These are phyloP conservation scores for Drosophila orosa DNA, from an alignment of 1,140 invertebrate genomes.

Conservation along the genomic window DNA sequence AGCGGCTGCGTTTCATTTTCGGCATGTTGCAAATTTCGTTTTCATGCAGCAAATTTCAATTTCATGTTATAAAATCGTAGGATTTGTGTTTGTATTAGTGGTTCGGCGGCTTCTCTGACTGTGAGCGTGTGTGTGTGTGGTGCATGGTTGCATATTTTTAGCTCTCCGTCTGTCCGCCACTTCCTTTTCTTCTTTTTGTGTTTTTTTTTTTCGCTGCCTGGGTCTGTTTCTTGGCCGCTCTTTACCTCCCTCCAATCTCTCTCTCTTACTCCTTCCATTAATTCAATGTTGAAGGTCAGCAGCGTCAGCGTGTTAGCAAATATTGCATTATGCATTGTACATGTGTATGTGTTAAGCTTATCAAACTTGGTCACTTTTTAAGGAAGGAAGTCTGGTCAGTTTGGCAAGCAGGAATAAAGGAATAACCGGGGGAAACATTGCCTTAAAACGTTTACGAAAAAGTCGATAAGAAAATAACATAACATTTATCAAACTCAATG, in stretches of 20 bases:
- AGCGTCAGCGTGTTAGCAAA: constrained; percentile 79
- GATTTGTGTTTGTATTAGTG: constrained; percentile 32
- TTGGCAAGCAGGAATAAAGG: not conserved
- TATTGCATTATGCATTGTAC: constrained; percentile 66
- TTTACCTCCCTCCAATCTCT: constrained; percentile 7
- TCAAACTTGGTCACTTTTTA: constrained; percentile 40
- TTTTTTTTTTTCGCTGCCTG: constrained; percentile 21
- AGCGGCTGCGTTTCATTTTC: constrained; percentile 59
- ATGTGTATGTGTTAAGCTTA: constrained; percentile 31
- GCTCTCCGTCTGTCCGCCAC: constrained; percentile 53
- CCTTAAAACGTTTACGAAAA: not conserved
- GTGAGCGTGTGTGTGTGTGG: constrained; percentile 19
- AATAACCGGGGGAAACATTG: not conserved
- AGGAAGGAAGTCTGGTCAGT: constrained; percentile 8
- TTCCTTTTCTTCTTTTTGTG: constrained; percentile 37
- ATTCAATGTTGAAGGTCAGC: constrained; percentile 80
- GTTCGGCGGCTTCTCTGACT: constrained; percentile 5
- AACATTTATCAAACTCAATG: not conserved
- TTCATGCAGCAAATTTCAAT: constrained; percentile 80
- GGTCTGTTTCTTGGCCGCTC: constrained; percentile 26
- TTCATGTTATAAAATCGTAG: constrained; percentile 73
- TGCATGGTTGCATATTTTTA: constrained; percentile 60
- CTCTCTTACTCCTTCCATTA: constrained; percentile 39
- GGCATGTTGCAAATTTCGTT: constrained; percentile 79
- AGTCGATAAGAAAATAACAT: not conserved